Evolutionary conservation across 2,888 invertebrate species (phyloP), one percentile per base, ranked within the genome.

Genomic region (Luffia ferchaultella): DNA sequence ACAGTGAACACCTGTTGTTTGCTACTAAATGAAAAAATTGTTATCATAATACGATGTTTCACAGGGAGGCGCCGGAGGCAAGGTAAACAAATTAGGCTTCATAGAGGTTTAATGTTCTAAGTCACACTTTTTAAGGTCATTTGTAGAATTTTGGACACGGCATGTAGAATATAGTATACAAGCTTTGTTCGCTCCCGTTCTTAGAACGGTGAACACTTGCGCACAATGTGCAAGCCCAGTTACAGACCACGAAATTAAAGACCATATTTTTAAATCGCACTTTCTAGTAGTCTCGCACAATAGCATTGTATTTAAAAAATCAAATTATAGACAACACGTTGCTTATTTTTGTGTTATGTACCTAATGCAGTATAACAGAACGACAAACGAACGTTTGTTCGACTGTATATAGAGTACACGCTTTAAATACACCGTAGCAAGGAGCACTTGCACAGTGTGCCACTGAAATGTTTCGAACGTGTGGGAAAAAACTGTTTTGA

Each of bases 41-140:
- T 42, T 40, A 40, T 53, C 46, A 49, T 49, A 16, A 20, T 57
- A 62, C 64, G 58, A 64, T 68, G 57, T 69, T 76, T 68, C 78
- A 69, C 83, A 84, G 85, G 84, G 83, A 63, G 77, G 78, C 62
- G 80, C 71, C 60, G 77, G 77, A 62, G 74, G 69, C 64, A 84
- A 84, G 84, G 84, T 84, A 83, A 82, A 64, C 68, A 63, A 59
- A 48, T 45, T 45, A 45, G 12, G 44, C 56, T 54, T 55, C 59
- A 60, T 54, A 58, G 55, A 57, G 30, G 30, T 30, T 30, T 3
- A 30, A 30, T 12, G 30, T 30, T 30, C 12, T 30, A 30, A 30
- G 12, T 3, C 3, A 30, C 30, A 12, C 30, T 30, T 12, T 30
- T 7, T 30, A n/a, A 3, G 30, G 30, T 30, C 30, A 3, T 30